Conservation (phyloP, 2,797 vertebrate genomes). For the Arrhamphus sclerolepis region DNA sequence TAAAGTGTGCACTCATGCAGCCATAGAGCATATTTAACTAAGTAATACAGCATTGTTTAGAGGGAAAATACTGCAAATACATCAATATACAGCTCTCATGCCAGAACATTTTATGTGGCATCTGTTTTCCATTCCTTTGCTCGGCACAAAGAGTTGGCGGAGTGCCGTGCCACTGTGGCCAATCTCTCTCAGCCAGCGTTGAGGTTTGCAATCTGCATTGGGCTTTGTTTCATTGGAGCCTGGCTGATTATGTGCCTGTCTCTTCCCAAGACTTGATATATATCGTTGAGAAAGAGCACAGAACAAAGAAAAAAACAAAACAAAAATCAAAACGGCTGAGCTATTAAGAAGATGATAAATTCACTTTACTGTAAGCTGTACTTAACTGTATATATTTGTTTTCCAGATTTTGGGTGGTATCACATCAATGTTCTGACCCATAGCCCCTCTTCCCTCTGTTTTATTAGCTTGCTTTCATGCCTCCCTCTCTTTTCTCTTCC, state of each 20-base stretch:
- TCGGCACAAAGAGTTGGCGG: constrained; percentile 77
- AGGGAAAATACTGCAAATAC: constrained; percentile 78
- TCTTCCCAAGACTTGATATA: constrained; percentile 51
- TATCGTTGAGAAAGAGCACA: constrained; percentile 50
- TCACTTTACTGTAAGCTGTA: constrained; percentile 37
- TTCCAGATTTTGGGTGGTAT: constrained; percentile 28
- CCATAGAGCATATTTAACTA: constrained; percentile 70
- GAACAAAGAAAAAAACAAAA: constrained; percentile 25
- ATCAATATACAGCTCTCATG: constrained; percentile 74
- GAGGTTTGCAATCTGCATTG: constrained; percentile 73
- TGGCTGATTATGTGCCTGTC: constrained; percentile 53
- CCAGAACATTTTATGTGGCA: constrained; percentile 82
- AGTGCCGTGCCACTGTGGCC: constrained; percentile 67
- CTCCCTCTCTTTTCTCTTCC: constrained; percentile 28
- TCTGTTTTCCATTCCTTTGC: constrained; percentile 81
- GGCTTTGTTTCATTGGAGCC: constrained; percentile 66
- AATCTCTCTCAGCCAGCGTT: constrained; percentile 67
- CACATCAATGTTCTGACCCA: constrained; percentile 39
- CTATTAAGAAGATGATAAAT: constrained; percentile 31
- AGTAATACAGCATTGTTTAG: constrained; percentile 78
- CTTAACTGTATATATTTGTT: constrained; percentile 25
- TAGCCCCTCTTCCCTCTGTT: constrained; percentile 28
- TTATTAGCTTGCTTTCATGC: constrained; percentile 42
- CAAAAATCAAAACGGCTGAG: constrained; percentile 50
- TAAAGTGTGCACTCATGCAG: constrained; percentile 60